Percentiles rank a stretch among this genome's conserved stretches.
phyloP scores from a whole-genome alignment of 2,888 invertebrate genomes.

The Crematogaster levior region DNA sequence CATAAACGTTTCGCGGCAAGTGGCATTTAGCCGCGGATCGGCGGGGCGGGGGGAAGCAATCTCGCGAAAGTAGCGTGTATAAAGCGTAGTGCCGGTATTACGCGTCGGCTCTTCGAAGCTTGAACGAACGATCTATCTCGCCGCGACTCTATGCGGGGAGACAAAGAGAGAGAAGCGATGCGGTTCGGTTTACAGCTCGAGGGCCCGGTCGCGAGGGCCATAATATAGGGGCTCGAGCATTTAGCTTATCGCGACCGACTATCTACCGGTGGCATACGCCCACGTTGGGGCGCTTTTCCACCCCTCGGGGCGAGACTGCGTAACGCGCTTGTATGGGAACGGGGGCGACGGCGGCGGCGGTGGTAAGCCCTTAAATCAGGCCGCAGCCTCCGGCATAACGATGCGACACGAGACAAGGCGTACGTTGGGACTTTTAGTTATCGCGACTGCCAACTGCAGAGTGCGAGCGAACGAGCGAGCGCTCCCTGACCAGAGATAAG shows the following conservation, averaged over 20 bases:
- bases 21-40: constrained; percentile 25
- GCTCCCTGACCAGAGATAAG: constrained; percentile 77
- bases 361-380: constrained; percentile 81
- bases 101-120: constrained; percentile 32
- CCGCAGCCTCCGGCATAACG: constrained; percentile 75
- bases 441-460: constrained; percentile 60
- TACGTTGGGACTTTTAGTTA: constrained; percentile 81
- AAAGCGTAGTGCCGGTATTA: constrained; percentile 33
- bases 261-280: constrained; percentile 83
- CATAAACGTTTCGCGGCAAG: constrained; percentile 5
- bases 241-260: constrained; percentile 83
- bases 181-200: constrained; percentile 68
- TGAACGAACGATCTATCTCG: constrained; percentile 61
- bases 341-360: constrained; percentile 30
- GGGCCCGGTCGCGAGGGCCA: constrained; percentile 60
- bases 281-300: constrained; percentile 74
- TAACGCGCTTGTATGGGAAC: constrained; percentile 48
- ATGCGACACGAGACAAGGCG: constrained; percentile 11
- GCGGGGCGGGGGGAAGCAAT: constrained; percentile 41
- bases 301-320: constrained; percentile 68
- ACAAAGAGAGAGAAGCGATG: constrained; percentile 1
- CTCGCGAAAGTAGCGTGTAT: constrained; percentile 47
- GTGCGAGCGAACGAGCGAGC: constrained; percentile 64
- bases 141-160: constrained; percentile 26
- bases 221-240: constrained; percentile 80